A percentile compares a stretch with the other conserved stretches of the same genome.
Evolutionary conservation across 2,888 invertebrate species (phyloP).

Genomic region (Heteromyza rotundicornis): DNA sequence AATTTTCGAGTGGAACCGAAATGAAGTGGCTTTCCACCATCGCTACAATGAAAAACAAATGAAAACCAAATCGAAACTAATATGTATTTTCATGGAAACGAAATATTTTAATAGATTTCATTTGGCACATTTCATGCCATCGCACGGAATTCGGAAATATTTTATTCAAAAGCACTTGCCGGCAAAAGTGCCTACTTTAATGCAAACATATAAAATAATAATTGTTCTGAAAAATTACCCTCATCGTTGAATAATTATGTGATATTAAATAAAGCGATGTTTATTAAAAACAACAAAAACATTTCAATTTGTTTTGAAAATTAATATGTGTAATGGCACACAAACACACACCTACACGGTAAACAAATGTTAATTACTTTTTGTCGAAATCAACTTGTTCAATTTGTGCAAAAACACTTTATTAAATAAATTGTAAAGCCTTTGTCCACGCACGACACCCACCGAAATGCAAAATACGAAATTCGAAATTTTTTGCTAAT

Average conservation of each 20-base stretch:
- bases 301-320: not conserved
- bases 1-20: too few relatives aligned
- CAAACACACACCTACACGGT: not conserved
- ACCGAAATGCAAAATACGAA: not conserved
- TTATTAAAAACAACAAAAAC: not conserved
- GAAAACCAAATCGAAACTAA: too few relatives aligned
- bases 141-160: too few relatives aligned
- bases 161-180: too few relatives aligned
- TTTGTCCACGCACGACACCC: not conserved
- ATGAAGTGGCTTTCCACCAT: too few relatives aligned
- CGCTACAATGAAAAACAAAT: too few relatives aligned
- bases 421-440: not conserved
- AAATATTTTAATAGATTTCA: too few relatives aligned
- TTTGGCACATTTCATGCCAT: too few relatives aligned
- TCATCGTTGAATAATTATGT: not conserved
- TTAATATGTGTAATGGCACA: not conserved
- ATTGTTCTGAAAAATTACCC: too few relatives aligned
- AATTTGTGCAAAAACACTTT: not conserved
- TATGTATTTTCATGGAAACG: too few relatives aligned
- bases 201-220: too few relatives aligned
- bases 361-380: slow-evolving; percentile 3
- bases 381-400: not conserved
- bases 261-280: not conserved
- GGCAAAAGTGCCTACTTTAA: too few relatives aligned
- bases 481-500: not conserved